Evolutionary conservation across 2,888 invertebrate genomes (phyloP), one percentile per base, ranked within the genome.

Genomic region (Torymus tubicola): DNA sequence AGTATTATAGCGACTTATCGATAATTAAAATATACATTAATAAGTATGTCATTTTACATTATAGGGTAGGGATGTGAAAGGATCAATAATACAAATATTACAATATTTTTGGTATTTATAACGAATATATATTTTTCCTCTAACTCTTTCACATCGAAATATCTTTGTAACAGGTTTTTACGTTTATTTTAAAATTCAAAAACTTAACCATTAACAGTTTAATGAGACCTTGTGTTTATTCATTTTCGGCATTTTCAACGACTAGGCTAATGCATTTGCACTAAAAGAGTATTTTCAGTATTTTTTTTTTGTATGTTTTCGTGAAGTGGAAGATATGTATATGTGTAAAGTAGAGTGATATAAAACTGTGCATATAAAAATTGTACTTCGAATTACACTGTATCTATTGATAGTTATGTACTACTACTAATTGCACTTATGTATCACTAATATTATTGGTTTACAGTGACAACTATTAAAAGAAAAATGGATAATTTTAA

Each of bases 121-220:
- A 72, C 61, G 72, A 78, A 68, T 58, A 78, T 78, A 67, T 63
- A 74, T 79, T 73, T 67, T 69, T 70, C 68, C 53, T 65, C 63
- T 78, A 69, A 42, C 42, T 42, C 63, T 58, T 58, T 78, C 71
- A 78, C 70, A 71, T 78, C 63, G 65, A 65, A 64, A 64, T 60
- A 75, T 68, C 31, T n/a, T 55, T 52, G 68, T 76, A 65, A 68
- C 67, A 55, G 63, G 42, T 42, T 21, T 76, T 70, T 53, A 12
- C 55, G 18, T 55, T 10, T 42, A 61, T 13, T 73, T 81, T 68
- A 73, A 69, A 81, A 81, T 81, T 76, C 64, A 16, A 70, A 78
- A 74, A 81, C 77, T 81, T 81, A 81, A 81, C 14, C 67, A 78
- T 78, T 70, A 81, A 81, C 68, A 78, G 70, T 70, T 70, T 70